Evolutionary conservation across 2,888 invertebrate genomes (phyloP).

Genomic region (Physocephala rufipes): DNA sequence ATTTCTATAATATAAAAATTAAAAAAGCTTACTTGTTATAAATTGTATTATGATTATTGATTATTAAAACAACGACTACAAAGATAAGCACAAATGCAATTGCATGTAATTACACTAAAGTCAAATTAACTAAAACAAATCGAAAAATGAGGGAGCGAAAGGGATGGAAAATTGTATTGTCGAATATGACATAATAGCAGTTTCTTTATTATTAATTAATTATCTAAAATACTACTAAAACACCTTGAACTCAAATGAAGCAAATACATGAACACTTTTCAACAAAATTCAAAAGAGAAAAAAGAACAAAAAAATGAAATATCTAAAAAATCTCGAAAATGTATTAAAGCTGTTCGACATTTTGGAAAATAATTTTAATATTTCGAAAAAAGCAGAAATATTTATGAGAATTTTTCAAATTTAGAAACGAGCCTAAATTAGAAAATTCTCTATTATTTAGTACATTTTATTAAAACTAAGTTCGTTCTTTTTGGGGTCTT

Average conservation of each 20-base stretch:
- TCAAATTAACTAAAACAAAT: conserved; percentile 32
- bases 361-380: too few species aligned
- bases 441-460: conserved; percentile 55
- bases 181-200: conserved; percentile 20
- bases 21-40: too few species aligned
- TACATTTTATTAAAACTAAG: not conserved
- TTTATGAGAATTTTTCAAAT: conserved; percentile 59
- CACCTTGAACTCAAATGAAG: not conserved
- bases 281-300: too few species aligned
- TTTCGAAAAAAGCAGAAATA: too few species aligned
- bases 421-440: conserved; percentile 62
- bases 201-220: not conserved
- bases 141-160: conserved; percentile 16
- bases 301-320: not conserved
- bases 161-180: conserved; percentile 15
- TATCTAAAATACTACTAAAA: not conserved
- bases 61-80: conserved; percentile 28
- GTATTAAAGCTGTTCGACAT: too few species aligned
- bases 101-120: conserved; percentile 19
- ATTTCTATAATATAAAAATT: too few species aligned
- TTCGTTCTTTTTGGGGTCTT: not conserved
- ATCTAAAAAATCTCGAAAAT: too few species aligned
- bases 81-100: conserved; percentile 39
- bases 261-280: conserved; percentile 3
- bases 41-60: not conserved